Evolutionary conservation across 2,113 vertebrate genomes (phyloP).

Genomic region (Trochalopteron elliotii): DNA sequence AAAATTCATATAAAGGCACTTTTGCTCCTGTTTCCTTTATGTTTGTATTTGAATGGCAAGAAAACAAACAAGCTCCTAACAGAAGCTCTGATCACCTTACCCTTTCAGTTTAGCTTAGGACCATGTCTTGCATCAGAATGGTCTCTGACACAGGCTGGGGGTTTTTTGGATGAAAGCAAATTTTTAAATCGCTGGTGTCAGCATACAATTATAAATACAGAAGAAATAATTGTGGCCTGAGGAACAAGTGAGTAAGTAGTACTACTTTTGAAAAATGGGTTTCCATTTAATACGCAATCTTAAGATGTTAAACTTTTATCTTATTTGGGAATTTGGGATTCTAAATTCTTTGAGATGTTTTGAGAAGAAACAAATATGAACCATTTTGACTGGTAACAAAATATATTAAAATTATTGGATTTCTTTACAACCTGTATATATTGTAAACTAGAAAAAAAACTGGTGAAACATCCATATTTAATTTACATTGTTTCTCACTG

Average conservation of each 20-base stretch:
- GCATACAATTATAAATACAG: background rate
- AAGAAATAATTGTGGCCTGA: background rate
- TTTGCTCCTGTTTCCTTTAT: background rate
- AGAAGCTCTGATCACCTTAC: background rate
- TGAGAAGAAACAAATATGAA: background rate
- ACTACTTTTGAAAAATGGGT: background rate
- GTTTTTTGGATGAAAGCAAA: background rate
- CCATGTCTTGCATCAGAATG: accelerated
- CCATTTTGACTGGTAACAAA: background rate
- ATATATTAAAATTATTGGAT: background rate
- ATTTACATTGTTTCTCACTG: background rate
- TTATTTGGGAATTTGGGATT: background rate
- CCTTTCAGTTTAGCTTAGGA: background rate
- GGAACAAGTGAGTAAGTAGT: background rate
- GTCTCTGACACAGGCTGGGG: background rate
- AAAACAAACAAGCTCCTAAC: background rate
- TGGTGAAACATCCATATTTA: background rate
- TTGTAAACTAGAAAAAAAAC: background rate
- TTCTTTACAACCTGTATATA: background rate
- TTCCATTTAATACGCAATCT: background rate
- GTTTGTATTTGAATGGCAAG: background rate
- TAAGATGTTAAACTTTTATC: background rate
- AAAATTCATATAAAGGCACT: background rate
- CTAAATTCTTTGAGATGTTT: background rate
- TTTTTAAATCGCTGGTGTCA: background rate